Evolutionary conservation across 2,888 invertebrate genomes (phyloP).

Genomic region (Biston stratarius): DNA sequence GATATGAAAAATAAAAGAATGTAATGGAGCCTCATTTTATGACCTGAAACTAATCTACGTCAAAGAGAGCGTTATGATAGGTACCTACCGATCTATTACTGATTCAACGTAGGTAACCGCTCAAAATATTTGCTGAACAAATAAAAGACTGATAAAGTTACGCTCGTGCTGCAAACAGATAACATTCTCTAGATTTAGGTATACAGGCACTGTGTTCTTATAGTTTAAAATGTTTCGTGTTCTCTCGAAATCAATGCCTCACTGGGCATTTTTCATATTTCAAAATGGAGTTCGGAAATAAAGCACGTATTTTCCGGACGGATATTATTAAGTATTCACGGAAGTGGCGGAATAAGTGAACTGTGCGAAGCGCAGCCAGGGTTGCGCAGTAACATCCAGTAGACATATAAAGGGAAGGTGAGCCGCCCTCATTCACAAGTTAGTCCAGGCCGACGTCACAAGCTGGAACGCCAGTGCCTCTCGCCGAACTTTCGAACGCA

Average conservation of each 20-base stretch:
- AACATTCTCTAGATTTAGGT: conserved; percentile 57
- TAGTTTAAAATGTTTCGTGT: conserved; percentile 49
- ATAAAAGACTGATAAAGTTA: conserved; percentile 67
- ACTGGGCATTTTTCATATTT: conserved; percentile 33
- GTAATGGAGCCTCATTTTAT: conserved; percentile 7
- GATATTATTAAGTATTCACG: conserved; percentile 30
- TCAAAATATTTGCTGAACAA: conserved; percentile 74
- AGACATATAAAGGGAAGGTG: conserved; percentile 76
- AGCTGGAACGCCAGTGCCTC: conserved; percentile 50
- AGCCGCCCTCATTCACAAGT: conserved; percentile 77
- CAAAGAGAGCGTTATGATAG: too few relatives aligned
- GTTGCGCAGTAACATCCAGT: conserved; percentile 75
- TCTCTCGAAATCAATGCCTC: conserved; percentile 32
- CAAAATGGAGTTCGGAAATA: conserved; percentile 36
- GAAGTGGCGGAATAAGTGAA: conserved; percentile 45
- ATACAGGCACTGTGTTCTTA: conserved; percentile 44
- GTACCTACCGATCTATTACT: conserved; percentile 40
- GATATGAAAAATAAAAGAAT: not conserved
- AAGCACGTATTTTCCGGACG: conserved; percentile 1
- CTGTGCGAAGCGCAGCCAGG: conserved; percentile 67
- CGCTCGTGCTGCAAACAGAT: conserved; percentile 74
- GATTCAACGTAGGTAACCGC: conserved; percentile 49
- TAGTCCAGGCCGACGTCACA: conserved; percentile 65
- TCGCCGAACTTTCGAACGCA: conserved; percentile 59
- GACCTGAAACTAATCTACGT: not conserved